These are phyloP conservation scores for Miniopterus natalensis DNA, from an alignment of 2,113 vertebrate genomes.

Conservation along the genomic window DNA sequence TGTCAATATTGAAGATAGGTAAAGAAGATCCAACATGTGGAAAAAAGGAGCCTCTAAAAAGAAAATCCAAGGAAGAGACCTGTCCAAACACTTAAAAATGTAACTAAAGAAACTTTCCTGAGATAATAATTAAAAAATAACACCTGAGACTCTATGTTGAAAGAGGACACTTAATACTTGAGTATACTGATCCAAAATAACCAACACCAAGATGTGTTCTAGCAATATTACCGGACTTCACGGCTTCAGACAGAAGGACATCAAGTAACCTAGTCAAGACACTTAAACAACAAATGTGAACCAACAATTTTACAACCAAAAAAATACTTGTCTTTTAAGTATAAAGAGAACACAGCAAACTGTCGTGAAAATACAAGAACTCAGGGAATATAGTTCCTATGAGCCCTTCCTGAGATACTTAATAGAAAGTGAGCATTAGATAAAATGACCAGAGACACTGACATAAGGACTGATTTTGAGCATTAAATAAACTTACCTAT, in stretches of 20 bases:
- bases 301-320: neutral
- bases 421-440: conserved; percentile 22
- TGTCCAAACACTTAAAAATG: neutral
- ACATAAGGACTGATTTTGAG: neutral
- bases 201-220: neutral
- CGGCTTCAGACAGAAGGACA: neutral
- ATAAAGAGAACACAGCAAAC: neutral
- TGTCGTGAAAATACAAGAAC: neutral
- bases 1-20: neutral
- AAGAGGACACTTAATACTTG: neutral
- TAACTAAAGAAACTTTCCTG: neutral
- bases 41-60: neutral
- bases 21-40: conserved; percentile 46
- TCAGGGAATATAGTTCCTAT: neutral
- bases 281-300: neutral
- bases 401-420: neutral
- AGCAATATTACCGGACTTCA: neutral
- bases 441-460: neutral
- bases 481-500: neutral
- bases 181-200: neutral
- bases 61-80: neutral
- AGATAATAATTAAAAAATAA: neutral
- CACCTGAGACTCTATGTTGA: neutral
- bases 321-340: neutral
- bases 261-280: neutral